Percentiles rank a stretch among this genome's conserved stretches.
These are phyloP conservation scores for Mythimna ferrago DNA, from an alignment of 2,888 invertebrate species.

Conservation along the genomic window DNA sequence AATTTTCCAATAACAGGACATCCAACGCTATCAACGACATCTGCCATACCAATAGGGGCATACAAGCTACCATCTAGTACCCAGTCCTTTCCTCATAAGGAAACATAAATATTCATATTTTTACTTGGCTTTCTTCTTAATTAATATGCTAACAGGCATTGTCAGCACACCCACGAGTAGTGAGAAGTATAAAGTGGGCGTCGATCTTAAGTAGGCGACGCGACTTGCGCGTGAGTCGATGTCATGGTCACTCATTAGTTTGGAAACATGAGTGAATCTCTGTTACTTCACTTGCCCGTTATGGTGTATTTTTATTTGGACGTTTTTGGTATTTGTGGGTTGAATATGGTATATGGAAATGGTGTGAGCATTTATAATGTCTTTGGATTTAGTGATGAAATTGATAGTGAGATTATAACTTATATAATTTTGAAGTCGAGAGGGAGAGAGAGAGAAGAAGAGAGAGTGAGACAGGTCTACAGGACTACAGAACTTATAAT, in stretches of 20 bases:
- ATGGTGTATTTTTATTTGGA: conserved; percentile 47
- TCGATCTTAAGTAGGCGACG: conserved; percentile 76
- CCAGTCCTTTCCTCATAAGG: conserved; percentile 70
- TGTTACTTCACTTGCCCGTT: conserved; percentile 55
- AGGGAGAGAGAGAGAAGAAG: background rate
- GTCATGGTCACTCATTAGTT: conserved; percentile 82
- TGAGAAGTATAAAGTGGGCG: conserved; percentile 79
- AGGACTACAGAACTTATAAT: too few relatives aligned
- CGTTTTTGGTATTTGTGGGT: conserved; percentile 16
- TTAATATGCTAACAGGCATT: conserved; percentile 89
- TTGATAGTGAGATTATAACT: background rate
- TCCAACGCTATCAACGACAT: conserved; percentile 10
- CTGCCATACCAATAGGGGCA: conserved; percentile 26
- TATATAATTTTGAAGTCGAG: background rate
- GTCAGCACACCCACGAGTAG: conserved; percentile 85
- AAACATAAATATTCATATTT: conserved; percentile 84
- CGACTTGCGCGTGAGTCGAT: conserved; percentile 79
- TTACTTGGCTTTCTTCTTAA: conserved; percentile 87
- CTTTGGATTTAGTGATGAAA: conserved; percentile 1
- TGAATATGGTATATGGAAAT: conserved; percentile 16
- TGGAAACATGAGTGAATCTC: conserved; percentile 62
- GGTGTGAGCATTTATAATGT: background rate
- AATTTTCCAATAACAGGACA: conserved; percentile 16
- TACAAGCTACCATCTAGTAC: conserved; percentile 32
- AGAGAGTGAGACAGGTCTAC: too few relatives aligned